phyloP scores from a whole-genome alignment of 2,888 invertebrate genomes.

The Agonum fuliginosum region DNA sequence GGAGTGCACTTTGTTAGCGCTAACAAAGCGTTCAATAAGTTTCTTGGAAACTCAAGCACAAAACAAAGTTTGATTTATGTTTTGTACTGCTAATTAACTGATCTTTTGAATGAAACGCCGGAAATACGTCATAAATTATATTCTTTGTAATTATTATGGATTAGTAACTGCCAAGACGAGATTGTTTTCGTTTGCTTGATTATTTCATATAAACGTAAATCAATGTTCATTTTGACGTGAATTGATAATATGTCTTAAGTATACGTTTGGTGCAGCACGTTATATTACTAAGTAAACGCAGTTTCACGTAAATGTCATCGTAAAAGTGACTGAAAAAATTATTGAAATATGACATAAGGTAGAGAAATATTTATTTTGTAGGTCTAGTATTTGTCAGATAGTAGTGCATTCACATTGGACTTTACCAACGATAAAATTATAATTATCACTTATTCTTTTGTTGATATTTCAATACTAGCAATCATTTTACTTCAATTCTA shows the following conservation, averaged over 20 bases:
- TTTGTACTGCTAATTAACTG: slow-evolving; percentile 3
- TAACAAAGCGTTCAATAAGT: background rate
- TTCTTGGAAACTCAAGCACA: background rate
- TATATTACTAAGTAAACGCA: no score
- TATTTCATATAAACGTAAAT: background rate
- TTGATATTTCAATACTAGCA: no score
- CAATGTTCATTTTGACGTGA: background rate
- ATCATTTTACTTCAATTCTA: no score
- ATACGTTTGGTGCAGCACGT: no score
- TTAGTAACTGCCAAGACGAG: background rate
- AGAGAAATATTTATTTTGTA: no score
- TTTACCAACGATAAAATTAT: no score
- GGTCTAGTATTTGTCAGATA: no score
- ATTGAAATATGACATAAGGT: no score
- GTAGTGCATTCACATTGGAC: no score
- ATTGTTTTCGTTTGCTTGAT: background rate
- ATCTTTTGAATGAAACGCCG: slow-evolving; percentile 5
- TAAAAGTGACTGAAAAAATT: no score
- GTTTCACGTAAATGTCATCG: no score
- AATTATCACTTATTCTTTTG: no score
- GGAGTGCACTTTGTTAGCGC: background rate
- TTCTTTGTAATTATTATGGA: background rate
- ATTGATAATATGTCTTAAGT: background rate
- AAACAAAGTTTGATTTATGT: background rate
- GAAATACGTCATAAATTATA: slow-evolving; percentile 8